Evolutionary conservation across 2,888 invertebrate species (phyloP).

Genomic region (Desoria tigrina): DNA sequence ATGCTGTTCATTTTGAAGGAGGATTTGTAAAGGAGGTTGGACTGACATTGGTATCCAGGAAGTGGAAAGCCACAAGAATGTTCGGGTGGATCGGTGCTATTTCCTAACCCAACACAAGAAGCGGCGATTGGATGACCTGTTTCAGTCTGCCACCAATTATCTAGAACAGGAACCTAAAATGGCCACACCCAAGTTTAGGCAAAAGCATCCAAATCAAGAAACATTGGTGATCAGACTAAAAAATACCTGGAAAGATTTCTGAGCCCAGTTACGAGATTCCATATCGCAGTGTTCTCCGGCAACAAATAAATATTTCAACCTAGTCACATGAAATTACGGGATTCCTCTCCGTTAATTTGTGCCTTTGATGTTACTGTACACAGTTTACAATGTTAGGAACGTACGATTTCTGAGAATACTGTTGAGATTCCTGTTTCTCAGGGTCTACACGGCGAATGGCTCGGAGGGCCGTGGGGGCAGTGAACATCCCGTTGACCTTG

Average conservation of each 20-base stretch:
- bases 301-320: slow-evolving; percentile 65
- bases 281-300: slow-evolving; percentile 93
- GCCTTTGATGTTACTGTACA: too few relatives aligned
- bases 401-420: slow-evolving; percentile 70
- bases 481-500: slow-evolving; percentile 79
- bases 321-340: slow-evolving; percentile 46
- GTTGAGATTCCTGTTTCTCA: slow-evolving; percentile 67
- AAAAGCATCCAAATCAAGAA: too few relatives aligned
- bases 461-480: slow-evolving; percentile 86
- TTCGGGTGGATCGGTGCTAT: slow-evolving; percentile 68
- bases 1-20: too few relatives aligned
- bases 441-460: slow-evolving; percentile 82
- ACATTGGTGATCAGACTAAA: too few relatives aligned
- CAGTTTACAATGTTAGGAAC: neutral
- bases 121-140: slow-evolving; percentile 88
- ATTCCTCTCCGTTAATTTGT: too few relatives aligned
- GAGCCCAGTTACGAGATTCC: slow-evolving; percentile 80
- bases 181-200: too few relatives aligned
- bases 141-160: slow-evolving; percentile 98
- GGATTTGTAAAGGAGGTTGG: too few relatives aligned
- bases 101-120: slow-evolving; percentile 75
- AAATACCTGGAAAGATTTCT: slow-evolving; percentile 65
- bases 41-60: slow-evolving; percentile 81
- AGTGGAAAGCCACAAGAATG: slow-evolving; percentile 82
- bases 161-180: slow-evolving; percentile 68